These are phyloP conservation scores for Oncorhynchus kisutch DNA, from an alignment of 2,113 vertebrate genomes.

Conservation along the genomic window DNA sequence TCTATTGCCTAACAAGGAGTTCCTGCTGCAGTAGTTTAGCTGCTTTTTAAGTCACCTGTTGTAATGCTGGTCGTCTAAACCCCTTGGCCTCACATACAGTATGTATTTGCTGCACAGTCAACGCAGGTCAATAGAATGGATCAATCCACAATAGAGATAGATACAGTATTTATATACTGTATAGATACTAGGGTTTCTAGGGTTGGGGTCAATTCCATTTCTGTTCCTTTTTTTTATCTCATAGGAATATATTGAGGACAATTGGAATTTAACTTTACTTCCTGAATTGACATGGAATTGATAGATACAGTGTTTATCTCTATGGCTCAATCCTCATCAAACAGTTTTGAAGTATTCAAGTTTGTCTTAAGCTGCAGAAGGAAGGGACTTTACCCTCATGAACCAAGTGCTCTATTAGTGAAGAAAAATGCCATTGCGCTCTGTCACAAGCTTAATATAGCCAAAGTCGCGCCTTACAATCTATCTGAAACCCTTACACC, in stretches of 20 bases:
- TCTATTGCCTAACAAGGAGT: background rate
- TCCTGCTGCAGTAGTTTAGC: background rate
- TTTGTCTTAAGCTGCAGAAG: background rate
- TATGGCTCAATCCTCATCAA: background rate
- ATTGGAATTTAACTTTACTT: no score
- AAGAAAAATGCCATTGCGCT: background rate
- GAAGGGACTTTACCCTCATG: background rate
- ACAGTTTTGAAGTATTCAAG: background rate
- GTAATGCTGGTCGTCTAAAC: background rate
- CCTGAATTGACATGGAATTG: no score
- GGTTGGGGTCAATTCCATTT: no score
- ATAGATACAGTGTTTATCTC: background rate
- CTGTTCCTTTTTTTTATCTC: no score
- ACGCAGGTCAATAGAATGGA: background rate
- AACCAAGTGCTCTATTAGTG: slow-evolving; percentile 31
- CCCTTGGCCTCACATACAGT: background rate
- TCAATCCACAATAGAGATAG: no score
- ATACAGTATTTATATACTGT: no score
- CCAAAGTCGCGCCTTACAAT: slow-evolving; percentile 67
- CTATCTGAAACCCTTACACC: slow-evolving; percentile 33
- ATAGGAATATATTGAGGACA: no score
- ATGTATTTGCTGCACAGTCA: slow-evolving; percentile 40
- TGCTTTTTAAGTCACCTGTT: no score
- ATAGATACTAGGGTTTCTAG: no score
- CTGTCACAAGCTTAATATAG: slow-evolving; percentile 49